Evolutionary conservation across 2,113 vertebrate genomes (phyloP).

Genomic region (Potamarius usumacintae): DNA sequence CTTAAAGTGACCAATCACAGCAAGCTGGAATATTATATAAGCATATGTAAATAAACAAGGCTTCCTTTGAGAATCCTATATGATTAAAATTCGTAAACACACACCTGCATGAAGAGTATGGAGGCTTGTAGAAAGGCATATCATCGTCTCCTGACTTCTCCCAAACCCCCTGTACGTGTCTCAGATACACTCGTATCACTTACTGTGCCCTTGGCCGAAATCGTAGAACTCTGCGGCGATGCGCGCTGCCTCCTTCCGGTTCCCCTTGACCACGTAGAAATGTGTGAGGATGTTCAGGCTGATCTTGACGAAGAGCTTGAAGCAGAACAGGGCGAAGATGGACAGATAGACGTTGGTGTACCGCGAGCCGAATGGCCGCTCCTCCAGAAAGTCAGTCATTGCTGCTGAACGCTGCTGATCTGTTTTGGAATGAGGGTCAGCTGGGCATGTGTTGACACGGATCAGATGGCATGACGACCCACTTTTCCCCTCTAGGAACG

Average conservation of each 20-base stretch:
- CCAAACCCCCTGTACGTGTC: not conserved
- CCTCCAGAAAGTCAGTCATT: slow-evolving; percentile 84
- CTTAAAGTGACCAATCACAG: not conserved
- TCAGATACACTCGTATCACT: slow-evolving; percentile 41
- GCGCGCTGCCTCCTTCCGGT: slow-evolving; percentile 85
- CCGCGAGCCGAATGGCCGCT: slow-evolving; percentile 79
- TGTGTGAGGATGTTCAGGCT: slow-evolving; percentile 87
- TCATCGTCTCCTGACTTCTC: not conserved
- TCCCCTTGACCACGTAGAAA: slow-evolving; percentile 89
- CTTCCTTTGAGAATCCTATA: not conserved
- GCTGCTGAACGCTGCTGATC: slow-evolving; percentile 63
- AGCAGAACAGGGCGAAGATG: slow-evolving; percentile 87
- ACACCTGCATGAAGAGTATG: slow-evolving; percentile 28
- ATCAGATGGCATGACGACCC: slow-evolving; percentile 73
- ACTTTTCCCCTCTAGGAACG: slow-evolving; percentile 59
- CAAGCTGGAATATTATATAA: not conserved
- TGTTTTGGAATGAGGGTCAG: slow-evolving; percentile 70
- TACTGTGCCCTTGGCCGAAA: slow-evolving; percentile 84
- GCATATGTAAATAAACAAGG: not conserved
- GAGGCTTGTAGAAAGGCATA: slow-evolving; percentile 17
- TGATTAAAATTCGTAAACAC: not conserved
- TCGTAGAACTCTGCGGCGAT: slow-evolving; percentile 88
- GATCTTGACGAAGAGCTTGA: slow-evolving; percentile 89
- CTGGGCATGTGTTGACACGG: slow-evolving; percentile 72
- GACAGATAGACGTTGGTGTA: slow-evolving; percentile 87